phyloP scores from a whole-genome alignment of 2,888 invertebrate genomes.

The Ditula angustiorana region DNA sequence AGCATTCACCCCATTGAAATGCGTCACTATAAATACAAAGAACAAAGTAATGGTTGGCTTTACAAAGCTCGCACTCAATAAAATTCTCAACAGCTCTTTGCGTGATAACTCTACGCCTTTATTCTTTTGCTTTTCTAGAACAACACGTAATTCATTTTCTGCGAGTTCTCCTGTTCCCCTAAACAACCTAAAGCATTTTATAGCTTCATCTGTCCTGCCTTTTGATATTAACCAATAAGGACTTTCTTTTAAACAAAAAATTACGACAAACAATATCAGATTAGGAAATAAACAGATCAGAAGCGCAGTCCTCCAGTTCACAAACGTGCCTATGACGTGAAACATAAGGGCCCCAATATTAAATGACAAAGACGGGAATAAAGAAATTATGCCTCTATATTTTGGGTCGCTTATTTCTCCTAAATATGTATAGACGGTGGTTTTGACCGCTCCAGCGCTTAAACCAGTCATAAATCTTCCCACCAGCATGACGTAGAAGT shows the following conservation, averaged over 20 bases:
- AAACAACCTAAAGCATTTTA: constrained; percentile 54
- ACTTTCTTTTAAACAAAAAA: constrained; percentile 61
- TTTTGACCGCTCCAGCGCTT: constrained; percentile 55
- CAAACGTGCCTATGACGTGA: constrained; percentile 54
- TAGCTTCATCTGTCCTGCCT: constrained; percentile 56
- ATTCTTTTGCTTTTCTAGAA: constrained; percentile 51
- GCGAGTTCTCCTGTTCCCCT: constrained; percentile 56
- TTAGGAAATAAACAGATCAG: constrained; percentile 54
- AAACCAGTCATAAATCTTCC: constrained; percentile 61
- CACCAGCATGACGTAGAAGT: constrained; percentile 51
- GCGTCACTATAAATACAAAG: neutral
- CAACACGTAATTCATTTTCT: constrained; percentile 54
- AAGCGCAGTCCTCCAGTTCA: constrained; percentile 56
- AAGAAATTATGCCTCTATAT: constrained; percentile 55
- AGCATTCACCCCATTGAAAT: neutral
- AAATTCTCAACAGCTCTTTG: constrained; percentile 47
- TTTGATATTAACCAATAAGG: constrained; percentile 64
- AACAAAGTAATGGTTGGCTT: neutral
- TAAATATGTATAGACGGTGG: constrained; percentile 58
- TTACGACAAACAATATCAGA: constrained; percentile 48
- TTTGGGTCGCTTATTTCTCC: constrained; percentile 63
- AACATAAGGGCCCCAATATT: constrained; percentile 54
- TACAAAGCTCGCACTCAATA: neutral
- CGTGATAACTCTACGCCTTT: constrained; percentile 38
- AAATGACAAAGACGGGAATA: constrained; percentile 52